phyloP scores from a whole-genome alignment of 1,140 invertebrate genomes.

The Trachymyrmex cornetzi region DNA sequence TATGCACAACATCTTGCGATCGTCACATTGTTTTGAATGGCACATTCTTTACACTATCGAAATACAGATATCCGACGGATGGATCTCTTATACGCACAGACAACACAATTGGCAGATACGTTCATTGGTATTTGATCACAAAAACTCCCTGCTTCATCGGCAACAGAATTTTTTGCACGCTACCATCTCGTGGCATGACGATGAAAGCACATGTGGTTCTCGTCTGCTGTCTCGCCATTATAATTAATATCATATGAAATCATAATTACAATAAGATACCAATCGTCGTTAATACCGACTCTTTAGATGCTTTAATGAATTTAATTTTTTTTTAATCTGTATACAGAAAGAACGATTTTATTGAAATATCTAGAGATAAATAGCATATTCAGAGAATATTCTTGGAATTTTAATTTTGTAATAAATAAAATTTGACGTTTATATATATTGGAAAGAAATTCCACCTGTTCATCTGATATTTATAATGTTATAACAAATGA shows the following conservation, averaged over 20 bases:
- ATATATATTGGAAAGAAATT: neutral
- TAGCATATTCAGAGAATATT: neutral
- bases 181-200: neutral
- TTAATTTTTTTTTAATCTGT: neutral
- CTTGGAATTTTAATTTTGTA: conserved; percentile 14
- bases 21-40: conserved; percentile 10
- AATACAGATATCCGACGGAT: neutral
- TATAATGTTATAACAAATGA: neutral
- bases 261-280: conserved; percentile 7
- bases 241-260: conserved; percentile 45
- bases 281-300: neutral
- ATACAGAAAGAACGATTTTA: too few relatives aligned
- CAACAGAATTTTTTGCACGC: conserved; percentile 14
- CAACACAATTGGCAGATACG: neutral
- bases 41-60: neutral
- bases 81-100: neutral
- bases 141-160: conserved; percentile 18
- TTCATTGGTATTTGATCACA: neutral
- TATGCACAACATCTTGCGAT: conserved; percentile 1
- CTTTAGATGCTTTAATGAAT: neutral
- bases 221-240: conserved; percentile 25
- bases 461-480: neutral
- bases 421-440: neutral
- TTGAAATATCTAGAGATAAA: too few relatives aligned
- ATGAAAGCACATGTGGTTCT: conserved; percentile 22